phyloP scores from a whole-genome alignment of 30 jellyfish, hydroid and myxozoan genomes.

The Hydractinia echinata region DNA sequence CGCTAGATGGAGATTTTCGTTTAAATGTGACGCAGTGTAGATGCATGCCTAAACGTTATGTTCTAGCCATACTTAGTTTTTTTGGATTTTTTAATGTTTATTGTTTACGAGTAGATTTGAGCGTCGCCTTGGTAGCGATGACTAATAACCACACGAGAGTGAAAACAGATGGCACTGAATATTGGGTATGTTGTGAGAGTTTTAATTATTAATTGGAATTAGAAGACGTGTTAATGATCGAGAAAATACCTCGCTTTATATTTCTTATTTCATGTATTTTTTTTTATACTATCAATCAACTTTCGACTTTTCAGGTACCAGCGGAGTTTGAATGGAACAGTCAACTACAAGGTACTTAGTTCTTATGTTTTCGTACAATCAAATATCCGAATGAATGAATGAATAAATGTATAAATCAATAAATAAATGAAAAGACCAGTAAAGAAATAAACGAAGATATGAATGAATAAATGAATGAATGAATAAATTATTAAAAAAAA shows the following conservation, averaged over 20 bases:
- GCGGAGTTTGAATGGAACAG: constrained; percentile 93
- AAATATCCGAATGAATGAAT: too few relatives aligned
- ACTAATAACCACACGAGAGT: constrained; percentile 77
- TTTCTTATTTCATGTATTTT: neutral
- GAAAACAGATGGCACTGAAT: constrained; percentile 64
- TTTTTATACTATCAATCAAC: neutral
- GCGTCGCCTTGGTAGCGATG: constrained; percentile 96
- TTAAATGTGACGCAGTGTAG: constrained; percentile 34
- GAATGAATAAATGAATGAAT: too few relatives aligned
- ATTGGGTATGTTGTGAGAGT: constrained; percentile 46
- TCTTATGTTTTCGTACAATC: neutral
- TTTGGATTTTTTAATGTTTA: constrained; percentile 89
- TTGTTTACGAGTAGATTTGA: constrained; percentile 86
- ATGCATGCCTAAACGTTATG: constrained; percentile 79
- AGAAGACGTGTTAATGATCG: neutral
- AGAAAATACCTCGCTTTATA: too few relatives aligned
- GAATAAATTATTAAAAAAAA: too few relatives aligned
- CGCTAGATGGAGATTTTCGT: constrained; percentile 33
- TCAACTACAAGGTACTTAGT: constrained; percentile 63
- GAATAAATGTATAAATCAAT: too few relatives aligned
- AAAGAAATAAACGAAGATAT: too few relatives aligned
- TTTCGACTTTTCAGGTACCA: constrained; percentile 46
- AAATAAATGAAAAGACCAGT: too few relatives aligned
- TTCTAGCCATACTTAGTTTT: constrained; percentile 71
- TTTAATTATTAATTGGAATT: neutral